Base-by-base conservation (phyloP, 2,797 vertebrate species). In the Sus cebifrons region DNA sequence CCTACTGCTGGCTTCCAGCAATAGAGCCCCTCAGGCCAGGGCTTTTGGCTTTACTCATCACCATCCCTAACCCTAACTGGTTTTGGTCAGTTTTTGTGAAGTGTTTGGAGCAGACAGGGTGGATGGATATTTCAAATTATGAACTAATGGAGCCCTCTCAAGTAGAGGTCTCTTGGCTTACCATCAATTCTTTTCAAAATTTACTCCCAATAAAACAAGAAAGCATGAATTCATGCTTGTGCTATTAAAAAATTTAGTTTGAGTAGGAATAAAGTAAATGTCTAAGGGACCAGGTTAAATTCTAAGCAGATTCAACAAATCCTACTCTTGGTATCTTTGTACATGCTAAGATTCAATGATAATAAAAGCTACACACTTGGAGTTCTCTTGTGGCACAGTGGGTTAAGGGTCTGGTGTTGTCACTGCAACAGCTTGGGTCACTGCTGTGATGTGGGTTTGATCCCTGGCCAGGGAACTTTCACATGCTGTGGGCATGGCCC, bases 251-350 rank as follows among this genome's bases (percentile, higher is more conserved):
- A 49, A 1, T 52, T 62, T 62, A 11, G 89, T 86, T 71, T 83
- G 54, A 92, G n/a, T 56, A 36, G 11, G 49, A 86, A 86, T n/a
- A 70, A 81, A 78, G 12, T 78, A 79, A 87, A 79, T 74, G 3
- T 29, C 25, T 70, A 68, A 68, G 54, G 89, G 49, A 82, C 7
- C 20, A 86, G 85, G 2, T 89, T 86, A 86, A 77, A 84, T 49
- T 93, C 65, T 86, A 95, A 94, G 65, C 14, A 92, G 87, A 87
- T 64, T 84, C 12, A 95, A 88, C 40, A 67, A 84, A 62, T 71
- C 81, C 32, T 89, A 32, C 60, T 96, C 18, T 92, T 60, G 36
- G 70, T 20, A 70, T 92, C 64, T 90, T 90, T 89, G 68, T 20
- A 56, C 71, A 64, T 79, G 91, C 74, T 90, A 88, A 6, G 17